These are phyloP conservation scores for Xyrichtys novacula DNA, from an alignment of 2,797 vertebrate species.

Conservation along the genomic window DNA sequence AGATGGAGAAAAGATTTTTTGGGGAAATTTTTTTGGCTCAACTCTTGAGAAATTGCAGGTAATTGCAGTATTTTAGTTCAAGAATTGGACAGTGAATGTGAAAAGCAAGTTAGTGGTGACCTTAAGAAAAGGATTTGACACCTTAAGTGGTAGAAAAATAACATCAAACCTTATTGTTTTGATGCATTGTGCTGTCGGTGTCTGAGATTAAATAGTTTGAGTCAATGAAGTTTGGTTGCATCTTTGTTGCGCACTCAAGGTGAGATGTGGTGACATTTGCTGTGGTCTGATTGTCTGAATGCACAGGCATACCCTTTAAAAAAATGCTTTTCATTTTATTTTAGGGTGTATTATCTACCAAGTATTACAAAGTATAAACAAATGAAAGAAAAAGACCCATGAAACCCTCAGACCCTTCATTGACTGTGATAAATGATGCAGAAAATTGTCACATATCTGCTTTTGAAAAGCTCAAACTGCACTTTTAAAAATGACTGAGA, in stretches of 20 bases:
- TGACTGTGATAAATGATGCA: not conserved
- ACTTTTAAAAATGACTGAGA: not conserved
- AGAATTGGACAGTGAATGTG: not conserved
- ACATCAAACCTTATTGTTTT: not conserved
- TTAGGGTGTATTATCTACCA: too few species aligned
- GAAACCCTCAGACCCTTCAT: too few species aligned
- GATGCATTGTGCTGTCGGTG: not conserved
- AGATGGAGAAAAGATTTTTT: not conserved
- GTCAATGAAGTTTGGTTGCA: not conserved
- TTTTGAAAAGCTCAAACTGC: not conserved
- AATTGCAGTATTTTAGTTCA: not conserved
- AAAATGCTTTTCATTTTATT: too few species aligned
- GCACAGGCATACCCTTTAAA: too few species aligned
- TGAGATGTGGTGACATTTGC: not conserved
- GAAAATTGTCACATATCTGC: not conserved
- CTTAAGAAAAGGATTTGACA: not conserved
- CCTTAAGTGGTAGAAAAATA: too few species aligned
- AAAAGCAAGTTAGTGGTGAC: not conserved
- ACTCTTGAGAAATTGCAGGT: not conserved
- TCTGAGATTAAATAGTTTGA: not conserved
- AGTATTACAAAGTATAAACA: too few species aligned
- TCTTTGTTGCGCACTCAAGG: not conserved
- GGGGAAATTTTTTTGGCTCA: not conserved
- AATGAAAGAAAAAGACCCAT: too few species aligned
- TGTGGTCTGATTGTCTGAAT: too few species aligned